phyloP scores from a whole-genome alignment of 2,113 vertebrate species.

The Spilogale gracilis region DNA sequence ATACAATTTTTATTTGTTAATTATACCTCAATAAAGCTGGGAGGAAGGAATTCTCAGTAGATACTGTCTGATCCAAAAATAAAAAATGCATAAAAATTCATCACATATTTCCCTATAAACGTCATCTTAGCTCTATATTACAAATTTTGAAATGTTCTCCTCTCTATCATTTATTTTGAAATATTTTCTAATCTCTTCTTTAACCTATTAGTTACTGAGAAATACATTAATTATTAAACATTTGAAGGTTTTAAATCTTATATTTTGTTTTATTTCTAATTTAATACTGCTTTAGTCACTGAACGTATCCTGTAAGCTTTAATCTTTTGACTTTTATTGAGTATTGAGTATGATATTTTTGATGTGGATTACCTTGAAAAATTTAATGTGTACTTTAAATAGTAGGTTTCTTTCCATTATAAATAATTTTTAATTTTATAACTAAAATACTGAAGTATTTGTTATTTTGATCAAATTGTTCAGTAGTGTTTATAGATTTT shows the following conservation, averaged over 20 bases:
- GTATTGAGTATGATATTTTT: not conserved
- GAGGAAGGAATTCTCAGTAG: not conserved
- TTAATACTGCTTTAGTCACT: not conserved
- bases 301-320: not conserved
- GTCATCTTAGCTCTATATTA: not conserved
- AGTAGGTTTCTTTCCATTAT: not conserved
- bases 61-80: not conserved
- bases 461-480: not conserved
- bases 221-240: not conserved
- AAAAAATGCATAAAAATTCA: not conserved
- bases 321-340: not conserved
- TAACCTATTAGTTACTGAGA: not conserved
- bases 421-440: not conserved
- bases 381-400: not conserved
- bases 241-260: not conserved
- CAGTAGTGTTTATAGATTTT: not conserved
- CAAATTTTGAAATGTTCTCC: not conserved
- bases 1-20: not conserved
- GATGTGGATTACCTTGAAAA: not conserved
- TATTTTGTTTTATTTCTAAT: not conserved
- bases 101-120: not conserved
- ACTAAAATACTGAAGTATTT: not conserved
- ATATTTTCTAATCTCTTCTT: not conserved
- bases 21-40: not conserved
- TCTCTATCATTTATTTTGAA: not conserved